A percentile compares a stretch with the other conserved stretches of the same genome.
These are phyloP conservation scores for Campylomormyrus numenius DNA, from an alignment of 2,113 vertebrate genomes.

Conservation along the genomic window DNA sequence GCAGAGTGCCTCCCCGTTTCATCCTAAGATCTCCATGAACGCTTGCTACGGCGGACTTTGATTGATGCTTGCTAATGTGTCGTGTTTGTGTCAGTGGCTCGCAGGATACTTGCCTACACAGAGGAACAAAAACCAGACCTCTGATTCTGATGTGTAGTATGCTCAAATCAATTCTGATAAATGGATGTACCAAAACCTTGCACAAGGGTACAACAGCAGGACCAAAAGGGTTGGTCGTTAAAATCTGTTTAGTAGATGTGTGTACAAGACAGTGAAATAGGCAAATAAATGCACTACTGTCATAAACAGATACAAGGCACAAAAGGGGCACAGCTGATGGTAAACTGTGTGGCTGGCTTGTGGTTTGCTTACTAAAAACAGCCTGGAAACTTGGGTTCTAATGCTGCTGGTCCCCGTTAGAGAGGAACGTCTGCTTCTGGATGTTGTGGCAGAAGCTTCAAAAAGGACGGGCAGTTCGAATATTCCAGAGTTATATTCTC, in stretches of 20 bases:
- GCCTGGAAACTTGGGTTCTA: neutral
- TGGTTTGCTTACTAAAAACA: neutral
- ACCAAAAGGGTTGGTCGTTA: neutral
- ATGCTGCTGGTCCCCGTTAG: neutral
- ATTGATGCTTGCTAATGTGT: neutral
- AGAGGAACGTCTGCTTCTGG: neutral
- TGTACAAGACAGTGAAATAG: neutral
- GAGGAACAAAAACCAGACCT: neutral
- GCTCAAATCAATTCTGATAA: neutral
- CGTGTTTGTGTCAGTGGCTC: neutral
- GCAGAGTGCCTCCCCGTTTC: neutral
- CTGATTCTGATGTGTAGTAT: neutral
- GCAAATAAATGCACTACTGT: neutral
- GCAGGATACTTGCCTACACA: neutral
- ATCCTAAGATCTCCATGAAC: neutral
- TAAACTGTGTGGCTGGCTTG: neutral
- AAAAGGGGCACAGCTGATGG: neutral
- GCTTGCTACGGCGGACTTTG: neutral
- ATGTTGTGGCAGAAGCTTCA: neutral
- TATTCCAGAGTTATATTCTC: neutral
- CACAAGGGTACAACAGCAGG: neutral
- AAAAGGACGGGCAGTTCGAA: neutral
- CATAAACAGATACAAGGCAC: neutral
- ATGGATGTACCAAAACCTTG: neutral
- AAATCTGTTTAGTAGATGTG: neutral